Conservation (phyloP, 2,113 vertebrate species). For the Lasiurus borealis region DNA sequence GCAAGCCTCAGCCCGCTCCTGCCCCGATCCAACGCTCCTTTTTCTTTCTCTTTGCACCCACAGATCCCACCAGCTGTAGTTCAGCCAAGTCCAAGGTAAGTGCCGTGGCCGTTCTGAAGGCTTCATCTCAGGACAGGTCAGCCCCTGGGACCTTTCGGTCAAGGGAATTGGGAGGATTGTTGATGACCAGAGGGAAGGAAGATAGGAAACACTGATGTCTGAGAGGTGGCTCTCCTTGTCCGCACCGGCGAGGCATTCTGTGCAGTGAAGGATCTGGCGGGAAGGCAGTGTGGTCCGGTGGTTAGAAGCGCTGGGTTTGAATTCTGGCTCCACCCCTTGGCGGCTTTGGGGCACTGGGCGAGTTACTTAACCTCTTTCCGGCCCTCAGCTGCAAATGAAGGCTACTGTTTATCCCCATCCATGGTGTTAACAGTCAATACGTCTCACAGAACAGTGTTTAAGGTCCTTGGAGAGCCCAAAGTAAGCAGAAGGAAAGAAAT, state of each 20-base stretch:
- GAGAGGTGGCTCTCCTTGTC: not conserved
- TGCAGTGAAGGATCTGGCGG: not conserved
- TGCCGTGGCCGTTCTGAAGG: not conserved
- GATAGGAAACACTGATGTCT: not conserved
- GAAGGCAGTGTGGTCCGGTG: not conserved
- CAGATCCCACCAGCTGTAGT: constrained; percentile 96
- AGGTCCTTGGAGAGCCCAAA: not conserved
- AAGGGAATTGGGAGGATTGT: not conserved
- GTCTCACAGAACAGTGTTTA: not conserved
- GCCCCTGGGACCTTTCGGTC: not conserved
- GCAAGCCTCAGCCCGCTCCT: not conserved
- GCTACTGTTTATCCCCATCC: not conserved
- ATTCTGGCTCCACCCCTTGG: not conserved
- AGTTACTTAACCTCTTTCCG: not conserved
- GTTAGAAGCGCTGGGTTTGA: not conserved
- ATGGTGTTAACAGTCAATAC: not conserved
- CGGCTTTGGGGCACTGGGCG: not conserved
- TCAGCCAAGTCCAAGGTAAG: constrained; percentile 97
- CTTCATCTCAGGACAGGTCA: not conserved
- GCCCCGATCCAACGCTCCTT: not conserved
- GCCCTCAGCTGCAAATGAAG: not conserved
- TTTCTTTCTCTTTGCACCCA: constrained; percentile 67
- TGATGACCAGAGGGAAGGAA: not conserved
- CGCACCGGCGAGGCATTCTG: not conserved
- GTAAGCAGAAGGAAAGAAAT: not conserved